phyloP scores from a whole-genome alignment of 2,797 vertebrate species.

The Gorsachius magnificus region DNA sequence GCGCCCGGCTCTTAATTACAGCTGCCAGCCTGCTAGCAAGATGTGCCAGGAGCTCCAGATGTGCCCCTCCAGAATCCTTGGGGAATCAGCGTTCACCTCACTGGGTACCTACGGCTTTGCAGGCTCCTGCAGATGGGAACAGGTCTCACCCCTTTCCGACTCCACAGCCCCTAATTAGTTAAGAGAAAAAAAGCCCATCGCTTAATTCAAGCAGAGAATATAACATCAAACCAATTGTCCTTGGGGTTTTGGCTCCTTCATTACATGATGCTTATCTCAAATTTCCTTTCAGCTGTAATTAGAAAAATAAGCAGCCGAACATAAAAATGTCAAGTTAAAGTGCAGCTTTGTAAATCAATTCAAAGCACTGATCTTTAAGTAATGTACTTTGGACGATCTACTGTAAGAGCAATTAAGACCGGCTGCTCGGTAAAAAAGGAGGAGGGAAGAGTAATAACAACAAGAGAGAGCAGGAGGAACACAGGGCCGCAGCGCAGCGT shows the following conservation, averaged over 20 bases:
- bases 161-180: not conserved
- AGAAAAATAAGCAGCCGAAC: slow-evolving; percentile 63
- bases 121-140: not conserved
- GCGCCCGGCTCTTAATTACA: not conserved
- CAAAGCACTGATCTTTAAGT: not conserved
- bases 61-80: accelerated
- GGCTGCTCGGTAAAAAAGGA: not conserved
- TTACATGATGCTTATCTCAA: slow-evolving; percentile 59
- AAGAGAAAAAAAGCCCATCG: not conserved
- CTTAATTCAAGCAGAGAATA: slow-evolving; percentile 32
- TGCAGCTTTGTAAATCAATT: slow-evolving; percentile 61
- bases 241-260: slow-evolving; percentile 39
- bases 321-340: slow-evolving; percentile 60
- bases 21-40: not conserved
- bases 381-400: not conserved
- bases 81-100: not conserved
- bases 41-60: not conserved
- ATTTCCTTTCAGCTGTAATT: slow-evolving; percentile 68
- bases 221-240: slow-evolving; percentile 18
- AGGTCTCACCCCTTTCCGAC: not conserved
- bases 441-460: not conserved
- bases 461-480: not conserved
- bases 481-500: not conserved
- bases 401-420: not conserved
- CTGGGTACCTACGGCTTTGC: not conserved